Percentiles rank a stretch among this genome's conserved stretches.
Conservation (phyloP, 2,113 vertebrate species). For the Tragelaphus imberbis region DNA sequence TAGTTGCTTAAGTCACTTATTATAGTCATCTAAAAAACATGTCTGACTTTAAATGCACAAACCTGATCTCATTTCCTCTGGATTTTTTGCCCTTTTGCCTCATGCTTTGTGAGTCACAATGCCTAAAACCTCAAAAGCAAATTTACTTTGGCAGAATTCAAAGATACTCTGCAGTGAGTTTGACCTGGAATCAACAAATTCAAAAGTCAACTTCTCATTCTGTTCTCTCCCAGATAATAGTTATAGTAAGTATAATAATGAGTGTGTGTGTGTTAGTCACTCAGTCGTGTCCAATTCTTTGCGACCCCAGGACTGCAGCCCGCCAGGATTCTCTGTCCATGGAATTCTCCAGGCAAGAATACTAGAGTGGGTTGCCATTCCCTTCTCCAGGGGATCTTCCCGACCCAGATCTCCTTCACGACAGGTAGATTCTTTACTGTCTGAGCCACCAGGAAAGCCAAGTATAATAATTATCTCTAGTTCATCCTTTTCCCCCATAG, state of each 20-base stretch:
- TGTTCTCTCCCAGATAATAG: not conserved
- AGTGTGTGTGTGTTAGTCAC: not conserved
- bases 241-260: not conserved
- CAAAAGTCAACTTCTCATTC: not conserved
- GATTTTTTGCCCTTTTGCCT: not conserved
- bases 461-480: not conserved
- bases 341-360: not conserved
- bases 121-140: not conserved
- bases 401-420: not conserved
- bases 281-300: not conserved
- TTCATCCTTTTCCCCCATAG: not conserved
- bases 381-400: not conserved
- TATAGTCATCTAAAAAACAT: not conserved
- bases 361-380: not conserved
- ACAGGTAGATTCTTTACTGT: not conserved
- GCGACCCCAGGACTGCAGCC: not conserved
- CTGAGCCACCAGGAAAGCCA: not conserved
- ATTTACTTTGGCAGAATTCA: not conserved
- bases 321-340: not conserved
- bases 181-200: not conserved
- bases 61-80: not conserved
- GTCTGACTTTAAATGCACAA: not conserved
- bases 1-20: not conserved
- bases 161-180: not conserved
- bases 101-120: not conserved